Percentiles rank a stretch among this genome's conserved stretches.
Evolutionary conservation across 2,113 vertebrate species (phyloP).

Genomic region (Odontesthes bonariensis): DNA sequence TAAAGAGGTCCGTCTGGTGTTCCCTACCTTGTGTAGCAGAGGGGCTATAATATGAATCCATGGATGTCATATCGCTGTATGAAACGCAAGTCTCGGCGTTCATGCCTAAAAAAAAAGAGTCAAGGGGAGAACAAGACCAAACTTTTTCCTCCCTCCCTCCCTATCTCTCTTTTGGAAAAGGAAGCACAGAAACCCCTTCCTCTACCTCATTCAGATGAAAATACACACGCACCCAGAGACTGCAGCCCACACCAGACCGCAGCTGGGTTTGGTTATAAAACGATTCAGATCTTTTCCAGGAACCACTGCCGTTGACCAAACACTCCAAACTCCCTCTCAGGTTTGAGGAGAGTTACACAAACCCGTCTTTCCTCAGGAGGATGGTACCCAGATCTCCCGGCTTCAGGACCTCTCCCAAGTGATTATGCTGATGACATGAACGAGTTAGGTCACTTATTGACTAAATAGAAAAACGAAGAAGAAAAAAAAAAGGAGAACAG

Average conservation of each 20-base stretch:
- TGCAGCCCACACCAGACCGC: conserved; percentile 74
- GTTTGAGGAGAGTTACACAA: conserved; percentile 81
- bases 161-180: conserved; percentile 52
- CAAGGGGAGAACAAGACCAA: conserved; percentile 69
- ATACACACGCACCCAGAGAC: conserved; percentile 46
- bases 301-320: conserved; percentile 86
- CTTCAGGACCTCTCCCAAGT: conserved; percentile 78
- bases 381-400: conserved; percentile 76
- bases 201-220: conserved; percentile 63
- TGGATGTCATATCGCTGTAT: conserved; percentile 96
- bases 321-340: conserved; percentile 85
- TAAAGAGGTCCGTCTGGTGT: conserved; percentile 90
- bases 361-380: conserved; percentile 77
- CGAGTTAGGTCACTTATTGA: conserved; percentile 78
- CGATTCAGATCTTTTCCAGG: conserved; percentile 94
- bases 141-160: conserved; percentile 55
- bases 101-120: conserved; percentile 87
- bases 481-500: conserved; percentile 56
- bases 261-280: conserved; percentile 89
- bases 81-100: conserved; percentile 95
- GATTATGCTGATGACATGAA: conserved; percentile 87
- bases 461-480: conserved; percentile 37
- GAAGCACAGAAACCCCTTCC: conserved; percentile 63
- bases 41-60: conserved; percentile 97
- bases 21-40: conserved; percentile 90